Base-by-base conservation (phyloP, 2,797 vertebrate genomes). In the Lindbergichthys nudifrons region DNA sequence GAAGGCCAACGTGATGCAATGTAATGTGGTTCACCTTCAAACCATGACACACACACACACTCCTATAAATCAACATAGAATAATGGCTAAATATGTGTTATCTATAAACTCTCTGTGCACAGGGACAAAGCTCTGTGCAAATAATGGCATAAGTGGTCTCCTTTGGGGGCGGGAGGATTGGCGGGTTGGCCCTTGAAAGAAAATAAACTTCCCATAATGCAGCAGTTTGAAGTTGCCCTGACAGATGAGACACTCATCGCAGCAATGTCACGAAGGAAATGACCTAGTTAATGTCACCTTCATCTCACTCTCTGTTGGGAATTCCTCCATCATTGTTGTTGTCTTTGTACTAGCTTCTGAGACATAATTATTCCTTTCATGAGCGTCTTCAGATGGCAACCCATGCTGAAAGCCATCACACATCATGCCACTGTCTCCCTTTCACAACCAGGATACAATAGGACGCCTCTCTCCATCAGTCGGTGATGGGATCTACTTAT, bases 251-350 rank as follows among this genome's bases (percentile, higher is more conserved):
- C 70, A 46, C 68, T 71, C 48, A n/a, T 26, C 26, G 75, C 26
- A 15, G 74, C 62, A 51, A 19, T 66, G 59, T 76, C 77, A 75
- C 1, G 2, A 42, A 71, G 72, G 74, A 85, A 85, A 86, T 56
- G 56, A 75, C 86, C 88, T 82, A 83, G 51, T 82, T 89, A 85
- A 78, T 80, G 70, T 86, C 83, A 90, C 82, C 86, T 88, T 89
- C 76, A 89, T 88, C 72, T 79, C 45, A 1, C 18, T 11, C 59
- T 81, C 82, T 62, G n/a, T 42, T 39, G 67, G 82, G 85, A 77
- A 73, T 70, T 77, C 48, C 67, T 57, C 53, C 65, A 18, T 39
- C 46, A 73, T 77, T 73, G 68, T 76, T 75, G 65, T 74, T 75
- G 46, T 77, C 73, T 82, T 81, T 87, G 61, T 80, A 86, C 21